Percentiles rank a stretch among this genome's conserved stretches.
phyloP scores from a whole-genome alignment of 2,888 invertebrate genomes.

The Trimorus sp. region DNA sequence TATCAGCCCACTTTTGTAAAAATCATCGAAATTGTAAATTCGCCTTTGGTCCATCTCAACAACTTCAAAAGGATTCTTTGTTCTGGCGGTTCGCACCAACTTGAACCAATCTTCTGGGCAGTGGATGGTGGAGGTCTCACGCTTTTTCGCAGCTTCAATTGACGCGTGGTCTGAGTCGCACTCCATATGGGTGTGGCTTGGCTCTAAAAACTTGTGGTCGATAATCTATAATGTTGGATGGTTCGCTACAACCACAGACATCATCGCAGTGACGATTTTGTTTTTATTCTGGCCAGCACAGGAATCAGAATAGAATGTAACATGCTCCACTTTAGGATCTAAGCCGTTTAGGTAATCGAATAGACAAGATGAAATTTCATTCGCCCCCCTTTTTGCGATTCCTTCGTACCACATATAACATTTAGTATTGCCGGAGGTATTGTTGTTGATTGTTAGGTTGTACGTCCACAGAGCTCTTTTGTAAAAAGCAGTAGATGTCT shows the following conservation, averaged over 20 bases:
- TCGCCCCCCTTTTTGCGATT: conserved; percentile 68
- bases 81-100: conserved; percentile 14
- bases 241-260: conserved; percentile 48
- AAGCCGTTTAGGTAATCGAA: conserved; percentile 54
- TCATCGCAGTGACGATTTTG: conserved; percentile 66
- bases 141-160: conserved; percentile 26
- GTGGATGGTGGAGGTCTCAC: conserved; percentile 15
- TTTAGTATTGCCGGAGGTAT: conserved; percentile 51
- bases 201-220: conserved; percentile 45
- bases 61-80: conserved; percentile 27
- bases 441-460: conserved; percentile 71
- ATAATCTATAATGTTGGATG: conserved; percentile 18
- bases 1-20: conserved; percentile 14
- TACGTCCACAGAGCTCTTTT: conserved; percentile 73
- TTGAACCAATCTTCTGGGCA: conserved; percentile 38
- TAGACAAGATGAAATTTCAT: conserved; percentile 69
- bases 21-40: conserved; percentile 30
- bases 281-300: conserved; percentile 69
- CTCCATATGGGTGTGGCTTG: conserved; percentile 46
- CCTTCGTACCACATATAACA: conserved; percentile 73
- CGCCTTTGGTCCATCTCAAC: conserved; percentile 25
- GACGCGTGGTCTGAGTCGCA: conserved; percentile 33
- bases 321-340: conserved; percentile 37
- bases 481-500: conserved; percentile 72
- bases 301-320: conserved; percentile 61